Evolutionary conservation across 1,140 invertebrate species (phyloP), one percentile per base, ranked within the genome.

Genomic region (Babylonia areolata): DNA sequence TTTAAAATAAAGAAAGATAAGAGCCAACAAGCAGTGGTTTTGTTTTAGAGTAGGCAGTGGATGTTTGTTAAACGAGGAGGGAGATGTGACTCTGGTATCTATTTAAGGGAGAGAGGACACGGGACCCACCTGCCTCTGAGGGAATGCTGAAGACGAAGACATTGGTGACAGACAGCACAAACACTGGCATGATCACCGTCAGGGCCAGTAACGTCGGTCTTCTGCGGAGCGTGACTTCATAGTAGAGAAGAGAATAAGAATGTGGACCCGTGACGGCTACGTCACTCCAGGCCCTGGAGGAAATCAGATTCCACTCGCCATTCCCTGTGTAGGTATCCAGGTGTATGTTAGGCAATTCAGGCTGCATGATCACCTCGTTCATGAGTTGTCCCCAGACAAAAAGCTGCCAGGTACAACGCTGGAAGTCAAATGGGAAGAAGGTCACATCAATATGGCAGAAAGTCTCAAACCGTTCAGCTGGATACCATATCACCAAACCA

Each of bases 361-460:
- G 2, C 9, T 78, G 28, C 6, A 85, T 40, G n/a, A 9, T 42
- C 20, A 85, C 75, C 20, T 20, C 75, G 0, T 35, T 42, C 12
- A 35, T 23, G 6, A 12, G 11, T 6, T 51, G 35, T n/a, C 46
- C 84, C 84, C 84, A 85, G 46, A n/a, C 31, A 35, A 81, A 31
- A 5, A 81, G 54, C 37, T 86, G 23, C 42, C 75, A 79, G 11
- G 33, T 39, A 40, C 85, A 86, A 6, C 40, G 42, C 39, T 85
- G 84, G 1, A 42, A 31, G 31, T 85, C 84, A 31, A 85, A 80
- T 11, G 84, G 84, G 54, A 85, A 85, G 28, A 78, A 78, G 6
- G 51, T 80, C 31, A 99, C 31, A 64, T 85, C 75, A 3, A 79
- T n/a, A 17, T 35, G 20, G 51, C 84, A 85, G 37, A 80, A 51